phyloP scores from a whole-genome alignment of 2,113 vertebrate species.

The Stictonetta naevosa region DNA sequence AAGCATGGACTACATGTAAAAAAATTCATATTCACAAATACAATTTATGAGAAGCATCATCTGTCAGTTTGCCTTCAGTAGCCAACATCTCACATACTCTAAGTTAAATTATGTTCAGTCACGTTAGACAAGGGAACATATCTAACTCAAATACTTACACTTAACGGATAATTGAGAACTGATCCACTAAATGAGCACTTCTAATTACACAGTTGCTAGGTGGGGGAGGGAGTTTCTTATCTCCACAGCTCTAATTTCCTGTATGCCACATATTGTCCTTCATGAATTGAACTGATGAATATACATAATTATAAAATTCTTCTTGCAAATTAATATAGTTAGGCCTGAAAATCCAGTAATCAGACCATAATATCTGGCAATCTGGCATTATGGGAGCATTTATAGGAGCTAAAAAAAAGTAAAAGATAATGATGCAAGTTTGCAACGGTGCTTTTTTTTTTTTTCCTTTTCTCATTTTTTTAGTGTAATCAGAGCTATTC shows the following conservation, averaged over 20 bases:
- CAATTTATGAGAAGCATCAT: neutral
- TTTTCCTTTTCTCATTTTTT: neutral
- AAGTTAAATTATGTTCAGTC: slow-evolving; percentile 54
- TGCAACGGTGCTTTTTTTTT: neutral
- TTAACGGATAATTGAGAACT: slow-evolving; percentile 57
- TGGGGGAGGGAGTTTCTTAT: slow-evolving; percentile 7
- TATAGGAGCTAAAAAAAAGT: neutral
- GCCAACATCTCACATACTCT: neutral
- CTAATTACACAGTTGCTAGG: slow-evolving; percentile 49
- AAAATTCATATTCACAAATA: neutral
- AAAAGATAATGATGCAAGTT: neutral
- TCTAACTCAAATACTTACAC: slow-evolving; percentile 63
- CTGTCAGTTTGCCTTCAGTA: slow-evolving; percentile 21
- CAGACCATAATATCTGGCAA: neutral
- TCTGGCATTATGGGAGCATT: neutral
- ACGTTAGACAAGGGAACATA: slow-evolving; percentile 40
- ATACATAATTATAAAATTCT: slow-evolving; percentile 36
- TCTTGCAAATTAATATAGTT: slow-evolving; percentile 40
- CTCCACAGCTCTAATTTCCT: slow-evolving; percentile 28
- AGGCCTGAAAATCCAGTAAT: slow-evolving; percentile 39
- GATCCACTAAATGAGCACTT: slow-evolving; percentile 58
- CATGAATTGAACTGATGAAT: slow-evolving; percentile 24
- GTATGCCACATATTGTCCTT: neutral
- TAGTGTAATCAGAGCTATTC: neutral
- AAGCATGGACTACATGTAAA: neutral